Evolutionary conservation across 1,140 invertebrate species (phyloP).

Genomic region (Heliothis virescens): DNA sequence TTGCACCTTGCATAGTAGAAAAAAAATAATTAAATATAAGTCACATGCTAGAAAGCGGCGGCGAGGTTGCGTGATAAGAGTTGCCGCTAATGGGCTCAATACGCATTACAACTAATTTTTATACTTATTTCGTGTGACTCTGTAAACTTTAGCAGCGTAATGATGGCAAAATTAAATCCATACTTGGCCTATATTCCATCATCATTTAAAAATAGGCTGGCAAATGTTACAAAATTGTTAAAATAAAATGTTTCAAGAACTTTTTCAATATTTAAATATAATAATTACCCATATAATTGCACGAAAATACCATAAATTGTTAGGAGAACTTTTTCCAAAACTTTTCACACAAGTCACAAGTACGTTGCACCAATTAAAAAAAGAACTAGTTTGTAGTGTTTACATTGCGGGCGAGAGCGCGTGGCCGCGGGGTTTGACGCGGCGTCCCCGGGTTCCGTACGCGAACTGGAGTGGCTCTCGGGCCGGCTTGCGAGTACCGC

Average conservation of each 20-base stretch:
- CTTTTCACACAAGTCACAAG: conserved; percentile 53
- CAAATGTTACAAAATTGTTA: background rate
- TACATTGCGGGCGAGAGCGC: conserved; percentile 55
- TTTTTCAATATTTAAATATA: conserved; percentile 18
- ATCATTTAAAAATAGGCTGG: background rate
- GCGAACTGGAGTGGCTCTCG: conserved; percentile 69
- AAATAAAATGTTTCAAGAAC: background rate
- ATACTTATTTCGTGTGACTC: conserved; percentile 53
- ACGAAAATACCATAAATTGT: conserved; percentile 8
- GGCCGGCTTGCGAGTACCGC: conserved; percentile 62
- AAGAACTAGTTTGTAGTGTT: conserved; percentile 54
- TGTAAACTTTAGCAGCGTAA: conserved; percentile 19
- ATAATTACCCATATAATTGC: conserved; percentile 39
- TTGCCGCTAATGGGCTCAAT: conserved; percentile 53
- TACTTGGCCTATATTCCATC: background rate
- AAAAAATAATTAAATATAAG: conserved; percentile 22
- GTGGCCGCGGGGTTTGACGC: conserved; percentile 51
- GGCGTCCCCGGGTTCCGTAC: conserved; percentile 59
- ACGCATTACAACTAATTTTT: conserved; percentile 60
- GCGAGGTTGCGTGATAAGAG: conserved; percentile 56
- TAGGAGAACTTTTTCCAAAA: conserved; percentile 45
- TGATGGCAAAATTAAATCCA: background rate
- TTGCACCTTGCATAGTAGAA: background rate
- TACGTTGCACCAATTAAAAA: conserved; percentile 52
- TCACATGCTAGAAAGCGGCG: conserved; percentile 48